Percentiles rank a stretch among this genome's conserved stretches.
Evolutionary conservation across 2,113 vertebrate genomes (phyloP).

Genomic region (Microcebus ravelobensis): DNA sequence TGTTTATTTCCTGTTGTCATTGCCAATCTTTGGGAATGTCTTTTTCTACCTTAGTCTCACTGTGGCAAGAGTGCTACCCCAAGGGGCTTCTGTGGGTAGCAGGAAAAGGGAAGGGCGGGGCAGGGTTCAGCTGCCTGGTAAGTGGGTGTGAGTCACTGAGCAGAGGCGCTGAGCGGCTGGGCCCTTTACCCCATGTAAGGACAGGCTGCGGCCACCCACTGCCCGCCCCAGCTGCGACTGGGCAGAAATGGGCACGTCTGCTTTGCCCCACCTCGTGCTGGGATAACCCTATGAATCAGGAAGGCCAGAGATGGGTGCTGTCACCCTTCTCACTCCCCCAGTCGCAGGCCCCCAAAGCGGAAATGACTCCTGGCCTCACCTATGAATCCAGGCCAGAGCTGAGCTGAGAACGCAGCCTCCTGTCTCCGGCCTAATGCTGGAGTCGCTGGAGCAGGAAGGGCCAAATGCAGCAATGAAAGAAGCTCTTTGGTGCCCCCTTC

Average conservation of each 20-base stretch:
- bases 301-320: constrained; percentile 9
- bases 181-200: constrained; percentile 62
- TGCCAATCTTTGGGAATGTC: constrained; percentile 1
- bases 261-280: constrained; percentile 9
- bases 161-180: constrained; percentile 59
- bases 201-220: constrained; percentile 67
- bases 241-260: constrained; percentile 76
- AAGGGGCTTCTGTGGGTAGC: constrained; percentile 42
- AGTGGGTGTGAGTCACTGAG: constrained; percentile 60
- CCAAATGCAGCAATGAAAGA: not conserved
- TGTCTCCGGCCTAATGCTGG: not conserved
- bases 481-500: not conserved
- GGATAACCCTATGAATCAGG: constrained; percentile 53
- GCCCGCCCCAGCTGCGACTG: constrained; percentile 62
- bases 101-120: constrained; percentile 41
- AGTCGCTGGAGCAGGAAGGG: not conserved
- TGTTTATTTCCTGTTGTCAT: not conserved
- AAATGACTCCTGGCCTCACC: not conserved
- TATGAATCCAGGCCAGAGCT: not conserved
- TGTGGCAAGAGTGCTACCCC: not conserved
- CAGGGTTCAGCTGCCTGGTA: constrained; percentile 29
- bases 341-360: not conserved
- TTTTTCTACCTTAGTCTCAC: not conserved
- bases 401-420: not conserved
- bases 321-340: not conserved